These are phyloP conservation scores for Euwallacea similis DNA, from an alignment of 1,140 invertebrate genomes.

Conservation along the genomic window DNA sequence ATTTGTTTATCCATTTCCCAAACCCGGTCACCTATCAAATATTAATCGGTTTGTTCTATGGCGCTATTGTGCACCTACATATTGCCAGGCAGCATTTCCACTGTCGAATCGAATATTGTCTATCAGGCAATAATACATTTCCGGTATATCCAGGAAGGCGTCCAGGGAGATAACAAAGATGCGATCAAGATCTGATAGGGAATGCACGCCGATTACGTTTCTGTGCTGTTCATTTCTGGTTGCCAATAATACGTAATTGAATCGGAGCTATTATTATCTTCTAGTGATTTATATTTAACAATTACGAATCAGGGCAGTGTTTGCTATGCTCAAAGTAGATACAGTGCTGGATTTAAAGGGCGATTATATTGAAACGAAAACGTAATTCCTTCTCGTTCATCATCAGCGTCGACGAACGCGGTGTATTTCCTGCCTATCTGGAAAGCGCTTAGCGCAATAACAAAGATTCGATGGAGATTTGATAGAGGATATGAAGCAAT, in stretches of 20 bases:
- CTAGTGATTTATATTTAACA: neutral
- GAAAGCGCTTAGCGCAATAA: neutral
- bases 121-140: conserved; percentile 26
- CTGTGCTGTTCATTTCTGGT: neutral
- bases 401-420: neutral
- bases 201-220: neutral
- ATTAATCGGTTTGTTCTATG: no score
- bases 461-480: conserved; percentile 18
- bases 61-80: neutral
- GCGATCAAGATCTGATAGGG: conserved; percentile 14
- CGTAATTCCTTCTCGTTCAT: neutral
- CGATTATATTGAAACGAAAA: neutral
- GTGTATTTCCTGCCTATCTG: neutral
- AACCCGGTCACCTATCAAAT: no score
- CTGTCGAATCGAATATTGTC: conserved; percentile 27
- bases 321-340: no score
- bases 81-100: conserved; percentile 25
- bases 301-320: no score
- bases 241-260: neutral
- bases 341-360: no score
- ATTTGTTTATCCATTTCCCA: no score
- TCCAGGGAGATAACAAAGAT: conserved; percentile 23
- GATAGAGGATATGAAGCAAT: conserved; percentile 14
- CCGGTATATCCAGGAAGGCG: conserved; percentile 23
- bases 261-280: neutral